Evolutionary conservation across 2,888 invertebrate species (phyloP).

Genomic region (Rhagophthalmus giganteus): DNA sequence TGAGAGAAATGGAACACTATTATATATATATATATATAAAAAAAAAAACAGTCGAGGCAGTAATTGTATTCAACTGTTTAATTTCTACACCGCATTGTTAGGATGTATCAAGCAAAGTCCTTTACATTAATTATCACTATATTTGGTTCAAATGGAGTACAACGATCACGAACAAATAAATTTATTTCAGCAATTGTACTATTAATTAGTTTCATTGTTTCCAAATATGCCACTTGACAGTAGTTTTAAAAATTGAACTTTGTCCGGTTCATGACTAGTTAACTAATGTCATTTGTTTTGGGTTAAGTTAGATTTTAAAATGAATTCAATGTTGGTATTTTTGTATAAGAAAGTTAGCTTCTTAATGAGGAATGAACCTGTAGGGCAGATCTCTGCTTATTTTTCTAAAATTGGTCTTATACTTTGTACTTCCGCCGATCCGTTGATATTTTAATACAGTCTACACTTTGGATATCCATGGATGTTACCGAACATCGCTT

Average conservation of each 20-base stretch:
- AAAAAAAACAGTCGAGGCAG: conserved; percentile 37
- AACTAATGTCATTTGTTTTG: conserved; percentile 20
- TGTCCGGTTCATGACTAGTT: conserved; percentile 29
- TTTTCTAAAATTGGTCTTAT: conserved; percentile 30
- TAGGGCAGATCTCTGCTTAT: conserved; percentile 23
- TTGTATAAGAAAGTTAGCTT: no score
- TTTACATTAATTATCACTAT: conserved; percentile 22
- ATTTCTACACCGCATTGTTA: conserved; percentile 22
- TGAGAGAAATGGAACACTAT: conserved; percentile 44
- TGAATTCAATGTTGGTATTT: not conserved
- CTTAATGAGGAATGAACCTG: conserved; percentile 10
- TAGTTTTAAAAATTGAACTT: conserved; percentile 4
- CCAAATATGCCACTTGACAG: conserved; percentile 26
- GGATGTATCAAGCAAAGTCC: conserved; percentile 18
- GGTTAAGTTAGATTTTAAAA: not conserved
- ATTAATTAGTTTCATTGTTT: conserved; percentile 9
- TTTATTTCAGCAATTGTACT: conserved; percentile 23
- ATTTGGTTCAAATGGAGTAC: conserved; percentile 26
- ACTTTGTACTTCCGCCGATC: conserved; percentile 29
- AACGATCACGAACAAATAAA: conserved; percentile 22
- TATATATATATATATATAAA: conserved; percentile 16
- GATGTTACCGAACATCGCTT: conserved; percentile 19
- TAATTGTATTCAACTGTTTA: conserved; percentile 32
- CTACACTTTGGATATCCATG: conserved; percentile 11
- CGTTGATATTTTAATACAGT: conserved; percentile 25